Conservation (phyloP, 1,140 invertebrate species). For the Xylocopa sonorina region DNA sequence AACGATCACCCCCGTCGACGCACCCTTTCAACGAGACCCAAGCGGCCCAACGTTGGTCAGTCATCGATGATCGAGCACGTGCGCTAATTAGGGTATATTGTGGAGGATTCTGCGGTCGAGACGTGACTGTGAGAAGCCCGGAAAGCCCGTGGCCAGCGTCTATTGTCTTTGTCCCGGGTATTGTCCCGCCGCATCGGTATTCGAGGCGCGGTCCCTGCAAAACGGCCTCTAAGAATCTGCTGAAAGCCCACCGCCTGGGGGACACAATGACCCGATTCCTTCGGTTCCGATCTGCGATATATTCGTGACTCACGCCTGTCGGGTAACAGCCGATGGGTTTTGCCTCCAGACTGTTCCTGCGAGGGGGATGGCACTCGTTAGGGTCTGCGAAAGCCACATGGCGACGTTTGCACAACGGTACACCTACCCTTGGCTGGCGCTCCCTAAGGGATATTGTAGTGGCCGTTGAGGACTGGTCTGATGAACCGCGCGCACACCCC, state of each 20-base stretch:
- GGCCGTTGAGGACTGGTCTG: background rate
- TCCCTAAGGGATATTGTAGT: background rate
- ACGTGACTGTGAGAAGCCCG: background rate
- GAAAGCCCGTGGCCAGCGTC: background rate
- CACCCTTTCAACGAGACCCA: background rate
- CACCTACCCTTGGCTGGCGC: background rate
- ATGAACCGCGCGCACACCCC: background rate
- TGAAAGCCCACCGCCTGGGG: background rate
- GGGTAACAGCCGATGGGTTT: background rate
- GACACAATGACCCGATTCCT: background rate
- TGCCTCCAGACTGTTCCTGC: background rate
- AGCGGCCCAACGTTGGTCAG: background rate
- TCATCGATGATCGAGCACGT: background rate
- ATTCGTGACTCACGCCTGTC: constrained; percentile 6
- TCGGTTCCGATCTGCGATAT: background rate
- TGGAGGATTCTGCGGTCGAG: no score
- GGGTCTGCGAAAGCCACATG: constrained; percentile 5
- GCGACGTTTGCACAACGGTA: background rate
- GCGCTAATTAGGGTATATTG: background rate
- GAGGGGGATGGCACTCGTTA: background rate
- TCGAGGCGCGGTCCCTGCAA: background rate
- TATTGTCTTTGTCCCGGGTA: background rate
- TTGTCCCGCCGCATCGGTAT: background rate
- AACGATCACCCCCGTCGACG: no score
- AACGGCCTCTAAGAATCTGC: background rate